Percentiles rank a stretch among this genome's conserved stretches.
These are phyloP conservation scores for Sarcophilus harrisii DNA, from an alignment of 2,797 vertebrate genomes.

Conservation along the genomic window DNA sequence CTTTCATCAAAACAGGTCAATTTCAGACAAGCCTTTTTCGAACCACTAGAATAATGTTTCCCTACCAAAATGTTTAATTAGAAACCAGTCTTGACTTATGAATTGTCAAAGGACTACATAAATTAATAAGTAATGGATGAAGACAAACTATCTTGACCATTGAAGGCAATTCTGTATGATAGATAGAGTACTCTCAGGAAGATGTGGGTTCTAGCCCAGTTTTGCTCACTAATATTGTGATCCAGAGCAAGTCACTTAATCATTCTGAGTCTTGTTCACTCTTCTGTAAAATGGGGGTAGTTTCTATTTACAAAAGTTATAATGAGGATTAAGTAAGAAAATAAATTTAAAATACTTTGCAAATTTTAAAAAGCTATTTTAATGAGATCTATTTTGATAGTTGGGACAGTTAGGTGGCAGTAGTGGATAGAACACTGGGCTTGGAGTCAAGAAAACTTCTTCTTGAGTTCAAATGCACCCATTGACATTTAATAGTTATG, in stretches of 20 bases:
- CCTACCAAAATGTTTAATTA: slow-evolving; percentile 26
- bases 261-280: background rate
- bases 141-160: background rate
- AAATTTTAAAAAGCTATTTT: background rate
- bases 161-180: background rate
- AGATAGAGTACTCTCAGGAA: background rate
- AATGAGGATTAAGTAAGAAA: background rate
- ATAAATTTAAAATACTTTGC: background rate
- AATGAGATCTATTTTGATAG: background rate
- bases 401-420: background rate
- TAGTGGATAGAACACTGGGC: background rate
- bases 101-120: background rate
- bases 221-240: background rate
- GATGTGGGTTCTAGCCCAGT: background rate
- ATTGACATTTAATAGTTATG: no score
- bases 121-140: background rate
- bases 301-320: background rate
- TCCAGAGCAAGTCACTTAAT: background rate
- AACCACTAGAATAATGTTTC: background rate
- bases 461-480: background rate
- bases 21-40: slow-evolving; percentile 10
- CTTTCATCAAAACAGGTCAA: background rate
- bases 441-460: background rate
- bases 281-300: background rate
- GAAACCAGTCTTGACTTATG: slow-evolving; percentile 6